Evolutionary conservation across 23 tunicate species (phyloP), one percentile per base, ranked within the genome.

Genomic region (Trididemnum nubilum): DNA sequence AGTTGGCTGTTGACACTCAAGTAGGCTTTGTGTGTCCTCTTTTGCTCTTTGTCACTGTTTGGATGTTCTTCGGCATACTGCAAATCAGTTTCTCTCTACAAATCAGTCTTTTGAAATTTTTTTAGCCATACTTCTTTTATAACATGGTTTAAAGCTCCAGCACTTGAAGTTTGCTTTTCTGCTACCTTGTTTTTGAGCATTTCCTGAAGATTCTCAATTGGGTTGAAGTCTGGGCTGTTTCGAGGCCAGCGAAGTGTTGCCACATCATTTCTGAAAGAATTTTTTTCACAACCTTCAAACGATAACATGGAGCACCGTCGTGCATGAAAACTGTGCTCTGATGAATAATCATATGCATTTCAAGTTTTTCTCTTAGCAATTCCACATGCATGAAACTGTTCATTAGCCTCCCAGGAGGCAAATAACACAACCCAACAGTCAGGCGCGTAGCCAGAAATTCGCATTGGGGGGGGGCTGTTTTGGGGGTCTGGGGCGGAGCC

Each of bases 31-130:
- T 49, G 57, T 49, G 57, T 49, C 57, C 57, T 49, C 12, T 63
- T 63, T 63, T 23, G 25, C 24, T 63, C 27, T 63, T 63, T 63
- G 69, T 63, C 4, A 63, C 28, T 63, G 69, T 28, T 63, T 63
- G 69, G 23, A 63, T 63, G 27, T 28, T 15, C 23, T 23, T 24
- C 27, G 69, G 69, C 69, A 63, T 63, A 15, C 69, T 63, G 69
- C 69, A 63, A 63, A 21, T 63, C 28, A 63, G 69, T 63, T 63
- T 63, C 69, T 63, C 69, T 15, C 69, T 7, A 49, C 57, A 63
- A 15, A 63, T 19, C 4, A 21, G n/a, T n/a, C 23, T 63, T 21
- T 15, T 24, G 23, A 23, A 63, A 4, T 63, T 63, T 28, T 23
- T 63, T 63, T 63, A 63, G 7, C 69, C 69, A 63, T 15, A 63